Conservation (phyloP, 30 jellyfish, hydroid and myxozoan genomes). For the Chironex yamaguchii region DNA sequence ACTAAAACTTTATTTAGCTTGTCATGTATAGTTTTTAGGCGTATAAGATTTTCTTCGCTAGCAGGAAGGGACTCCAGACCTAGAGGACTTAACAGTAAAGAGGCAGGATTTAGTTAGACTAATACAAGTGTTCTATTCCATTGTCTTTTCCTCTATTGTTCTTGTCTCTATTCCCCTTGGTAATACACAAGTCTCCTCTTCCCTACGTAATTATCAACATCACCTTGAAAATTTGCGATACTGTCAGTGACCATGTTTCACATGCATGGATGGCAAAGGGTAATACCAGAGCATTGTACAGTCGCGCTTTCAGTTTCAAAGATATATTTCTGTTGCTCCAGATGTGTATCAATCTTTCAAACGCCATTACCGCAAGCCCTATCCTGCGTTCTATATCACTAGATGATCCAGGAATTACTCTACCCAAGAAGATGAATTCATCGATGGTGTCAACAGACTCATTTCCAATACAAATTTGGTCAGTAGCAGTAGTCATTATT, state of each 20-base stretch:
- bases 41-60: too few species aligned
- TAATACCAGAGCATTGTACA: conserved; percentile 37
- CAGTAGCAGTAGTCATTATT: conserved; percentile 17
- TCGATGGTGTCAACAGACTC: conserved; percentile 48
- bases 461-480: conserved; percentile 1
- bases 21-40: too few species aligned
- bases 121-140: too few species aligned
- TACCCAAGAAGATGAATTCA: conserved; percentile 33
- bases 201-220: too few species aligned
- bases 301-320: not conserved
- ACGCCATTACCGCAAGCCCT: conserved; percentile 23
- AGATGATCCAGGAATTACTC: conserved; percentile 9
- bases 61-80: too few species aligned
- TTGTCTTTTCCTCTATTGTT: too few species aligned
- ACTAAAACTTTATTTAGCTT: too few species aligned
- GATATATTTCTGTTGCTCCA: conserved; percentile 24
- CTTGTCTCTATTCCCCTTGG: too few species aligned
- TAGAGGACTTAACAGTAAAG: too few species aligned
- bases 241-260: conserved; percentile 46
- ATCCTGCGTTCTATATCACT: conserved; percentile 18
- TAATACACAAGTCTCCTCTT: too few species aligned
- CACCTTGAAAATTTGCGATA: too few species aligned
- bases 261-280: conserved; percentile 46
- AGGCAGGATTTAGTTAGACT: too few species aligned
- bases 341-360: conserved; percentile 16